These are phyloP conservation scores for Meloidogyne floridensis DNA, from an alignment of 1,140 invertebrate genomes.

Conservation along the genomic window DNA sequence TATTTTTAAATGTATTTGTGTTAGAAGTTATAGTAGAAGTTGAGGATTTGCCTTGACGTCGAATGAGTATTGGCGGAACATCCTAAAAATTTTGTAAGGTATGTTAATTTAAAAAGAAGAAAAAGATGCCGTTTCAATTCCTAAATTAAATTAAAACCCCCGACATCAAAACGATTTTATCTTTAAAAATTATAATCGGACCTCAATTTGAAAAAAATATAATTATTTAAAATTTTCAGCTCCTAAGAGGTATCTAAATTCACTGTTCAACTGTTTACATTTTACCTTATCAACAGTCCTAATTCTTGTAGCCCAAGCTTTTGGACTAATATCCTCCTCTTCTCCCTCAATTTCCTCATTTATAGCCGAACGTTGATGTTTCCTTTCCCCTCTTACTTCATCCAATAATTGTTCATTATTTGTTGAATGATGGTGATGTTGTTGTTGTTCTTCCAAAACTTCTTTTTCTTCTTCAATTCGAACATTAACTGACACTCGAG, in stretches of 20 bases:
- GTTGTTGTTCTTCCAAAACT: not conserved
- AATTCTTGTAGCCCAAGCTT: conserved; percentile 5
- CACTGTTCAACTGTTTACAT: not conserved
- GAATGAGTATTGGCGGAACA: not conserved
- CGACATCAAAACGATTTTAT: no score
- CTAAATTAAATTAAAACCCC: no score
- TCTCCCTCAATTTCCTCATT: not conserved
- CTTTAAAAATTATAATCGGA: no score
- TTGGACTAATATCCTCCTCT: not conserved
- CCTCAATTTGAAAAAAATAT: no score
- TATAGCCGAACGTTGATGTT: not conserved
- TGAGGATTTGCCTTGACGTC: not conserved
- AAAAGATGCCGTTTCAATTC: no score
- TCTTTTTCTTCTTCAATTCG: conserved; percentile 25
- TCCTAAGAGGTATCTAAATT: no score
- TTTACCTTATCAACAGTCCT: conserved; percentile 1
- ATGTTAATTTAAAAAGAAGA: no score
- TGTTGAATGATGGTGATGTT: not conserved
- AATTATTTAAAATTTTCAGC: no score
- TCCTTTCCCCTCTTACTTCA: not conserved
- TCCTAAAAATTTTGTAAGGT: not conserved
- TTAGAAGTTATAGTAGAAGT: not conserved
- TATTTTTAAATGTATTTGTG: conserved; percentile 7
- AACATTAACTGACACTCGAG: conserved; percentile 45
- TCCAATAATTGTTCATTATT: not conserved